Evolutionary conservation across 2,888 invertebrate species (phyloP).

Genomic region (Diloba caeruleocephala): DNA sequence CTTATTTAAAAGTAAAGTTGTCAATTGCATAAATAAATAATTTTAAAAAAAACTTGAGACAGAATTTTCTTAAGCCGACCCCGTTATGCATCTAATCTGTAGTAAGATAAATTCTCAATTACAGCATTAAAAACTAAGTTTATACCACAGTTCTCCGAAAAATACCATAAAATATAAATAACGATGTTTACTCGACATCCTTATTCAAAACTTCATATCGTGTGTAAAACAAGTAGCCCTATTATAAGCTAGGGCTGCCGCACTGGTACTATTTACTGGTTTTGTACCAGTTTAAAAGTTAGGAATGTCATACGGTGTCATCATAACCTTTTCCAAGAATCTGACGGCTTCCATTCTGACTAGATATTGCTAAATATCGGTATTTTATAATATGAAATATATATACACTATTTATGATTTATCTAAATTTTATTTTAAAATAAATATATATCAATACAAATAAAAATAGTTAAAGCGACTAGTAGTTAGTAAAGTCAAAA

Average conservation of each 20-base stretch:
- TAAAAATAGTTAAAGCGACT: no score
- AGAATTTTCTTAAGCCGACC: no score
- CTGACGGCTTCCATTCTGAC: slow-evolving; percentile 1
- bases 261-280: slow-evolving; percentile 6
- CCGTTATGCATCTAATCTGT: no score
- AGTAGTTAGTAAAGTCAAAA: no score
- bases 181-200: slow-evolving; percentile 25
- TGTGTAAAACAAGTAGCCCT: slow-evolving; percentile 4
- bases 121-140: neutral
- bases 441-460: no score
- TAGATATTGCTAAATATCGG: neutral
- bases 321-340: slow-evolving; percentile 18
- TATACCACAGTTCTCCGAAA: neutral
- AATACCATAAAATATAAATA: slow-evolving; percentile 5
- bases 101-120: neutral
- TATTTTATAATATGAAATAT: slow-evolving; percentile 30
- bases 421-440: no score
- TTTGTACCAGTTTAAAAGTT: slow-evolving; percentile 2
- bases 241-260: slow-evolving; percentile 14
- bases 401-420: no score
- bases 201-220: slow-evolving; percentile 9
- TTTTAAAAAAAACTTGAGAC: no score
- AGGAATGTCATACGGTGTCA: slow-evolving; percentile 1
- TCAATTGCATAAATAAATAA: no score
- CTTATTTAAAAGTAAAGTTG: no score